Evolutionary conservation across 64 coral and sea anemone genomes (phyloP).

Genomic region (Actinia equina): DNA sequence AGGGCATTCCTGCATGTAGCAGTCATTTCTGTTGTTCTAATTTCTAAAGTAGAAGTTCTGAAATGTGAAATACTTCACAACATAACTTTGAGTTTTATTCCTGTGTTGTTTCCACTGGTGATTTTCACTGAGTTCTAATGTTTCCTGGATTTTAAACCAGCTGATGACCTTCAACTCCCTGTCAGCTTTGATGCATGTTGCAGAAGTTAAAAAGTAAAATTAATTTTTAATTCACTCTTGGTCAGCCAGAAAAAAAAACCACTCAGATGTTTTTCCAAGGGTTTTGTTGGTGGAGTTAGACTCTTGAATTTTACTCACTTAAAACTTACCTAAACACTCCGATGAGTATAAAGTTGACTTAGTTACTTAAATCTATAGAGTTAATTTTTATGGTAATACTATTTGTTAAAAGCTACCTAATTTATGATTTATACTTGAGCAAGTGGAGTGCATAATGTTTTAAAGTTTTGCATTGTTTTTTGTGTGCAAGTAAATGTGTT

Average conservation of each 20-base stretch:
- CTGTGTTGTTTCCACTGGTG: background rate
- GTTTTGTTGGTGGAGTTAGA: background rate
- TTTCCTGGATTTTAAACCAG: background rate
- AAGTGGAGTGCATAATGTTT: background rate
- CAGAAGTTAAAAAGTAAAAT: background rate
- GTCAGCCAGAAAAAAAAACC: background rate
- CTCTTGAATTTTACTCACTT: background rate
- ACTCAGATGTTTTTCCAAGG: background rate
- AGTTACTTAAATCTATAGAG: background rate
- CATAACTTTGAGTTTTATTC: background rate
- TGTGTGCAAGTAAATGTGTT: background rate
- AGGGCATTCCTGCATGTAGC: conserved; percentile 23
- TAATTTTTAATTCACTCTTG: background rate
- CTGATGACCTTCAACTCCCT: background rate
- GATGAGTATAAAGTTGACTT: background rate
- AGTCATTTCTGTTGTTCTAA: conserved; percentile 4
- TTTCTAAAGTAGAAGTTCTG: background rate
- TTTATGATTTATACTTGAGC: background rate
- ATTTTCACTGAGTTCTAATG: background rate
- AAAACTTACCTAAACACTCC: background rate
- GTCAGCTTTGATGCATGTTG: background rate
- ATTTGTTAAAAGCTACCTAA: background rate
- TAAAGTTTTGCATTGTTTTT: background rate
- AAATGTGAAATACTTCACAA: too few relatives aligned
- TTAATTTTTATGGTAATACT: background rate